Percentiles rank a stretch among this genome's conserved stretches.
These are phyloP conservation scores for Rallus limicola DNA, from an alignment of 2,113 vertebrate species.

Conservation along the genomic window DNA sequence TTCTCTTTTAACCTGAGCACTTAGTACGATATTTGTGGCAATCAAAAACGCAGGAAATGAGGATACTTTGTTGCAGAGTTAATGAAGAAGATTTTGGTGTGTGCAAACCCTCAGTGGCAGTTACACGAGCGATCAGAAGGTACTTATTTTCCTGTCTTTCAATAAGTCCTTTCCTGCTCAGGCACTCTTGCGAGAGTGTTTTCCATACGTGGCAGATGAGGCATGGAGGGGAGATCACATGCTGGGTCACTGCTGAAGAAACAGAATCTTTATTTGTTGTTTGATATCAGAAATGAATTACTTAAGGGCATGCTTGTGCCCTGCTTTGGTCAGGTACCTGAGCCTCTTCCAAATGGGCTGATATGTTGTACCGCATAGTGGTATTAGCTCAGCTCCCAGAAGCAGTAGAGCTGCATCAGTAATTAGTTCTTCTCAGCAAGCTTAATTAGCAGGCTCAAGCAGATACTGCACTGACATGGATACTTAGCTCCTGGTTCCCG, in stretches of 20 bases:
- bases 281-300: conserved; percentile 21
- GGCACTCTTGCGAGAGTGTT: neutral
- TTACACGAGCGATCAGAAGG: neutral
- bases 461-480: conserved; percentile 60
- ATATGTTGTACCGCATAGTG: neutral
- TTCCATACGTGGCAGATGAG: neutral
- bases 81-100: conserved; percentile 26
- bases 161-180: neutral
- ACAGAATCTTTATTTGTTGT: conserved; percentile 27
- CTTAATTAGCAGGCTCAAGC: conserved; percentile 69
- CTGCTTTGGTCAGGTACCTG: conserved; percentile 28
- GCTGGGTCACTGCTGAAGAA: neutral
- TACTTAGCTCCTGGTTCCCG: conserved; percentile 48
- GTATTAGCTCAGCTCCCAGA: conserved; percentile 54
- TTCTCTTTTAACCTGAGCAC: conserved; percentile 35
- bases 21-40: neutral
- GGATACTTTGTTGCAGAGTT: conserved; percentile 15
- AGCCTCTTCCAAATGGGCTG: conserved; percentile 1
- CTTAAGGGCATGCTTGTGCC: neutral
- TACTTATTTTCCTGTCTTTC: conserved; percentile 25
- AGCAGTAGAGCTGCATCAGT: conserved; percentile 61
- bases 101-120: neutral
- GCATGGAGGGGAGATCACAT: neutral
- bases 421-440: conserved; percentile 67
- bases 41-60: conserved; percentile 5